These are phyloP conservation scores for Dermolepida albohirtum DNA, from an alignment of 2,888 invertebrate genomes.

Conservation along the genomic window DNA sequence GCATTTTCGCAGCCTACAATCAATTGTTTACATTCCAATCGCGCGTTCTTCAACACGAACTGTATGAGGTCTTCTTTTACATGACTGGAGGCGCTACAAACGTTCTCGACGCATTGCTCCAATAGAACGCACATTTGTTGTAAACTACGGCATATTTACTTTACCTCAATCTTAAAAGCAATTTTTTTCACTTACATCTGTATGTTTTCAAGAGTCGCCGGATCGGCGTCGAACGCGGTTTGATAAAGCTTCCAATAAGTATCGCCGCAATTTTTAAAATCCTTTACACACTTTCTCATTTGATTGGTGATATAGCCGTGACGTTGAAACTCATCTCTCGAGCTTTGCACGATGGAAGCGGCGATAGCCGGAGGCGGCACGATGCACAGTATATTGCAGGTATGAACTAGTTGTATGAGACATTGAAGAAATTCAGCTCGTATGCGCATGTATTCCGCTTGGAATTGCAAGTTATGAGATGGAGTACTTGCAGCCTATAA, in stretches of 20 bases:
- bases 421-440: constrained; percentile 81
- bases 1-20: constrained; percentile 65
- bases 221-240: constrained; percentile 88
- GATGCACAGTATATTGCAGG: constrained; percentile 83
- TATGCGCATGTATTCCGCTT: constrained; percentile 81
- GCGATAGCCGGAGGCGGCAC: constrained; percentile 95
- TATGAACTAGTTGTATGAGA: constrained; percentile 73
- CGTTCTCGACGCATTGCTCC: constrained; percentile 79
- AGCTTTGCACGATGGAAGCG: constrained; percentile 81
- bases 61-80: constrained; percentile 59
- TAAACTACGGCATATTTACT: constrained; percentile 67
- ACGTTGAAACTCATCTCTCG: constrained; percentile 81
- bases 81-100: constrained; percentile 68
- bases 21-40: constrained; percentile 65
- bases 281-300: constrained; percentile 79
- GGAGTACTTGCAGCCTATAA: constrained; percentile 77
- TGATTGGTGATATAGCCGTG: constrained; percentile 85
- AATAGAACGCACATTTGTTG: constrained; percentile 84
- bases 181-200: constrained; percentile 68
- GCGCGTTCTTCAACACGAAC: constrained; percentile 62
- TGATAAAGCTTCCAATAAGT: constrained; percentile 83
- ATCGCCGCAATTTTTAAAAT: constrained; percentile 78
- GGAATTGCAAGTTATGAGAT: constrained; percentile 75
- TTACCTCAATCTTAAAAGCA: neutral
- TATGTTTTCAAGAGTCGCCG: constrained; percentile 79